phyloP scores from a whole-genome alignment of 2,113 vertebrate species.

The Illadopsis cleaveri region DNA sequence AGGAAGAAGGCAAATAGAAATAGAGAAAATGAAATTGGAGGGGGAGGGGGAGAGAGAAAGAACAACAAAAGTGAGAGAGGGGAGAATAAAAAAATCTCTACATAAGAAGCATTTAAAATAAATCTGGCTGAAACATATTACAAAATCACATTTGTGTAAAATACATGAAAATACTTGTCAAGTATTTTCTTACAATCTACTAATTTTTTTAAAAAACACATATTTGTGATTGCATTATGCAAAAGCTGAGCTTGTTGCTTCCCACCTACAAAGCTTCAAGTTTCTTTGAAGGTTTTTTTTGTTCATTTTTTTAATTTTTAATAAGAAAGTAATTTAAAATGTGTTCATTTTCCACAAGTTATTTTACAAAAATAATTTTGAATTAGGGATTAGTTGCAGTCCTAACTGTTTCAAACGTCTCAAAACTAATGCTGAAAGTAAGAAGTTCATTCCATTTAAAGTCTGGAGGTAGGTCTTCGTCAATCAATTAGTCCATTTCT shows the following conservation, averaged over 20 bases:
- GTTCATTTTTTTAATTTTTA: slow-evolving; percentile 40
- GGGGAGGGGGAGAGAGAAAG: background rate
- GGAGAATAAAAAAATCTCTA: slow-evolving; percentile 76
- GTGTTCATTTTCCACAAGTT: slow-evolving; percentile 73
- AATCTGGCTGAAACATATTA: slow-evolving; percentile 90
- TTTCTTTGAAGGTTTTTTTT: slow-evolving; percentile 80
- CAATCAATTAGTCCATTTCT: slow-evolving; percentile 84
- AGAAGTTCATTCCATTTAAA: slow-evolving; percentile 82
- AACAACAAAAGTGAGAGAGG: background rate
- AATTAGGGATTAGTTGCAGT: slow-evolving; percentile 83
- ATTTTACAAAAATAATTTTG: slow-evolving; percentile 82
- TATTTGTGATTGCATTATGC: slow-evolving; percentile 91
- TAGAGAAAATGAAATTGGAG: background rate
- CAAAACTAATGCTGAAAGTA: slow-evolving; percentile 77
- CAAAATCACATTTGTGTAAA: slow-evolving; percentile 93
- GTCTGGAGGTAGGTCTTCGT: slow-evolving; percentile 95
- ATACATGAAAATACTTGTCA: slow-evolving; percentile 89
- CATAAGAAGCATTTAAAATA: slow-evolving; percentile 86
- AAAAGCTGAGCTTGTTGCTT: slow-evolving; percentile 84
- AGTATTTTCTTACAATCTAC: slow-evolving; percentile 88
- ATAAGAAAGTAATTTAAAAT: slow-evolving; percentile 76
- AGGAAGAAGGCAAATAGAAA: slow-evolving; percentile 54
- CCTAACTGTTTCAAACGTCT: slow-evolving; percentile 76
- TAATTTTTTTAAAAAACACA: slow-evolving; percentile 78
- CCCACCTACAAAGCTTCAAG: slow-evolving; percentile 90